Conservation (phyloP, 1,140 invertebrate species). For the Drosophila sucinea region DNA sequence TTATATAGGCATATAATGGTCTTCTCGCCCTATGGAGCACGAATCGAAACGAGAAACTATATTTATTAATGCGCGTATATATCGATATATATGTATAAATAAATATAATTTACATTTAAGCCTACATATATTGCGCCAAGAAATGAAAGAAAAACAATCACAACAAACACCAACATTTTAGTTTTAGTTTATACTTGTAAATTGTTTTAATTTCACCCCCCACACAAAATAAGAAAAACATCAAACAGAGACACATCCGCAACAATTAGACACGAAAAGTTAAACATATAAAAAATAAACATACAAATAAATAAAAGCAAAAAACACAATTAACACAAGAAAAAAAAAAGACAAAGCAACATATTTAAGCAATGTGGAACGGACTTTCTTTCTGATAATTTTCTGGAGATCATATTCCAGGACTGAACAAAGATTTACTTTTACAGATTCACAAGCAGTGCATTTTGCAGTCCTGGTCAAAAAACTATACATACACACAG, state of each 20-base stretch:
- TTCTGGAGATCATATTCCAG: constrained; percentile 7
- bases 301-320: constrained; percentile 9
- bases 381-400: constrained; percentile 2
- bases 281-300: constrained; percentile 1
- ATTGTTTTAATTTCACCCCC: constrained; percentile 58
- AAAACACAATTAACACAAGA: constrained; percentile 8
- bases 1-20: neutral
- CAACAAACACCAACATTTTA: constrained; percentile 45
- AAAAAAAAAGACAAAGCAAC: neutral
- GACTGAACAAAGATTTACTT: neutral
- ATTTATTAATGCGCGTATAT: neutral
- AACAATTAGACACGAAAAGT: constrained; percentile 4
- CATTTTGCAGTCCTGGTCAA: neutral
- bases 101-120: constrained; percentile 69
- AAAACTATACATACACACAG: constrained; percentile 29
- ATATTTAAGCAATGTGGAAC: constrained; percentile 16
- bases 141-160: neutral
- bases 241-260: constrained; percentile 4
- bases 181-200: constrained; percentile 70
- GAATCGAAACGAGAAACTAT: constrained; percentile 39
- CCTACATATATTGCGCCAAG: constrained; percentile 43
- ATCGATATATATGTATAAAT: constrained; percentile 17
- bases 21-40: constrained; percentile 30
- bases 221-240: constrained; percentile 17
- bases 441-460: neutral